phyloP scores from a whole-genome alignment of 2,888 invertebrate genomes.

The Aradus depressus region DNA sequence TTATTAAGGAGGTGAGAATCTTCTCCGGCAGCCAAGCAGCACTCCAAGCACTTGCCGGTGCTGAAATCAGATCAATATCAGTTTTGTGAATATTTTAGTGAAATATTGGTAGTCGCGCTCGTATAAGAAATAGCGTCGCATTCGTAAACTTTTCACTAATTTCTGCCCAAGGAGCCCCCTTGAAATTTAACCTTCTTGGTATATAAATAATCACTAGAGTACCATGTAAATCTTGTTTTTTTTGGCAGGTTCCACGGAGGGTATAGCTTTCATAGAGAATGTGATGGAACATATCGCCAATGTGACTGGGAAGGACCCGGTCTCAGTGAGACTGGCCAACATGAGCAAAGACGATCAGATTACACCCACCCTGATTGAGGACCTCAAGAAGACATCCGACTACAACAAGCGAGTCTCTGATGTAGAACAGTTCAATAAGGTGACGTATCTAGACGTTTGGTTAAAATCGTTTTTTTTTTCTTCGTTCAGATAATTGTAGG shows the following conservation, averaged over 20 bases:
- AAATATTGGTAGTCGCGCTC: too few relatives aligned
- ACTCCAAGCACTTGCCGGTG: too few relatives aligned
- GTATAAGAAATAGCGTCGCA: too few relatives aligned
- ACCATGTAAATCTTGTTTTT: neutral
- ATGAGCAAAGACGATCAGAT: slow-evolving; percentile 41
- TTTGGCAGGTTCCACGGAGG: slow-evolving; percentile 50
- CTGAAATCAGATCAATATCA: too few relatives aligned
- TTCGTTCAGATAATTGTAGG: too few relatives aligned
- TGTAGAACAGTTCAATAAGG: slow-evolving; percentile 49
- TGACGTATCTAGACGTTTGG: too few relatives aligned
- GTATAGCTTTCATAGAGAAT: slow-evolving; percentile 48
- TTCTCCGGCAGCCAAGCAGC: too few relatives aligned
- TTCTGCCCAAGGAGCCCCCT: too few relatives aligned
- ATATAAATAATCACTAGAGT: neutral
- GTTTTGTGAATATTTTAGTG: too few relatives aligned
- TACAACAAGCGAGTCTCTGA: slow-evolving; percentile 45
- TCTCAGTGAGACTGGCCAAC: slow-evolving; percentile 46
- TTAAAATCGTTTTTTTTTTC: too few relatives aligned
- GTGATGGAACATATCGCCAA: slow-evolving; percentile 56
- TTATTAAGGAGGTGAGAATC: too few relatives aligned
- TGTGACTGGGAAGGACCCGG: slow-evolving; percentile 44
- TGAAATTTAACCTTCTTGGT: neutral
- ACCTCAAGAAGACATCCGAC: slow-evolving; percentile 46
- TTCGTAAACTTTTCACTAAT: too few relatives aligned
- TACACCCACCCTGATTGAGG: slow-evolving; percentile 43